Evolutionary conservation across 2,888 invertebrate species (phyloP).

Genomic region (Drosophila prostipennis): DNA sequence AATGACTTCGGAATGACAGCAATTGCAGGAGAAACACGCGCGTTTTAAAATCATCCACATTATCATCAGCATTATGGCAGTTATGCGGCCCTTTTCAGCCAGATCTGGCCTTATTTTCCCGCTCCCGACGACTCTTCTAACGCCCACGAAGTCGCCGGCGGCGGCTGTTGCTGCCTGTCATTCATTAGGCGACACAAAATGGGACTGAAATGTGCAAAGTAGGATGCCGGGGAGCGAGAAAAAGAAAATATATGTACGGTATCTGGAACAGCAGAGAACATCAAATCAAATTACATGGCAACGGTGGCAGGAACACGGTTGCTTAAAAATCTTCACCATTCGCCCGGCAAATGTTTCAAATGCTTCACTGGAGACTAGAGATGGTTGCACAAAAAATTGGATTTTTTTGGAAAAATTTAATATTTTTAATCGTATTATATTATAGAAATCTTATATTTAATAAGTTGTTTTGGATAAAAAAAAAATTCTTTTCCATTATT

Average conservation of each 20-base stretch:
- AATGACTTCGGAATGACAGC: constrained; percentile 75
- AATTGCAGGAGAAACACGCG: constrained; percentile 76
- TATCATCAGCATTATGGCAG: constrained; percentile 79
- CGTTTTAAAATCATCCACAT: constrained; percentile 78
- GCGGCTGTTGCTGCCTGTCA: constrained; percentile 67
- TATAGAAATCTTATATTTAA: too few relatives aligned
- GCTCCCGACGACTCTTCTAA: not conserved
- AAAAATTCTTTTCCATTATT: too few relatives aligned
- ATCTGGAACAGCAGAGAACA: constrained; percentile 55
- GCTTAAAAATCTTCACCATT: constrained; percentile 52
- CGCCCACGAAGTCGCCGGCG: constrained; percentile 39
- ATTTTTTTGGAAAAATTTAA: not conserved
- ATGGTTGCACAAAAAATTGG: not conserved
- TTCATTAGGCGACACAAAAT: constrained; percentile 71
- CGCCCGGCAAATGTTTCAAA: constrained; percentile 55
- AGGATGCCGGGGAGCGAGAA: constrained; percentile 44
- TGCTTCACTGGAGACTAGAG: constrained; percentile 45
- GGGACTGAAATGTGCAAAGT: constrained; percentile 57
- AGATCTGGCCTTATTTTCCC: constrained; percentile 14
- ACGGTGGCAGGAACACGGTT: constrained; percentile 45
- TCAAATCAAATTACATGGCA: constrained; percentile 74
- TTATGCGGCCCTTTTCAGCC: constrained; percentile 63
- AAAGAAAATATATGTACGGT: constrained; percentile 23
- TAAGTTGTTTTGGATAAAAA: too few relatives aligned
- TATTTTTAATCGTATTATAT: too few relatives aligned